Evolutionary conservation across 1,140 invertebrate genomes (phyloP).

Genomic region (Drosophila lacertosa): DNA sequence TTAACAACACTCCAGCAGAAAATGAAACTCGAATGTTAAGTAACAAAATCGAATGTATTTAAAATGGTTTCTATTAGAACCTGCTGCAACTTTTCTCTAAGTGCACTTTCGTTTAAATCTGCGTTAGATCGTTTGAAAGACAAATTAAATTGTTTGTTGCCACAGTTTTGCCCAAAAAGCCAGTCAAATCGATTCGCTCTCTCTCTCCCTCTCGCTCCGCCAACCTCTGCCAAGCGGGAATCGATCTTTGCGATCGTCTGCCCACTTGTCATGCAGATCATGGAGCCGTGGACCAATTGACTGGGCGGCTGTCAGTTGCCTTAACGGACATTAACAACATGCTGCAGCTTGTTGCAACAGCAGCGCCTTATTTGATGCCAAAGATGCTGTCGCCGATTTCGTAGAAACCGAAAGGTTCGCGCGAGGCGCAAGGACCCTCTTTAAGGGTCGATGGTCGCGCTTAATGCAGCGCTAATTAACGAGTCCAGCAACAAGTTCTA

Average conservation of each 20-base stretch:
- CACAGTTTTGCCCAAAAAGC: conserved; percentile 4
- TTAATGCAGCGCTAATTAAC: conserved; percentile 80
- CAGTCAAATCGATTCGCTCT: conserved; percentile 22
- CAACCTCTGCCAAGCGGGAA: not conserved
- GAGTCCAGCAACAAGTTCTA: conserved; percentile 73
- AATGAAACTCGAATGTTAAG: no score
- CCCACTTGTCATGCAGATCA: conserved; percentile 60
- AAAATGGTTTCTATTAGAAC: not conserved
- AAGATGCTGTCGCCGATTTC: conserved; percentile 72
- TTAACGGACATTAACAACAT: conserved; percentile 71
- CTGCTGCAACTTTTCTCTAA: not conserved
- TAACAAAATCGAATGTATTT: no score
- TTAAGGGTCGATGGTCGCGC: conserved; percentile 32
- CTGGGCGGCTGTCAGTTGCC: conserved; percentile 71
- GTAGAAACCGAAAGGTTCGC: conserved; percentile 69
- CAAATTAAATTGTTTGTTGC: conserved; percentile 26
- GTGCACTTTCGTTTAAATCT: not conserved
- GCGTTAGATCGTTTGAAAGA: conserved; percentile 2
- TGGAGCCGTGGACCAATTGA: conserved; percentile 71
- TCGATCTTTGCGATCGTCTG: conserved; percentile 3
- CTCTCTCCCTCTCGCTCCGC: not conserved
- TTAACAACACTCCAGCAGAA: no score
- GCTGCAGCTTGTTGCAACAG: conserved; percentile 51
- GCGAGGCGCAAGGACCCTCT: not conserved
- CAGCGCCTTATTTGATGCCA: conserved; percentile 58